Percentiles rank a stretch among this genome's conserved stretches.
phyloP scores from a whole-genome alignment of 1,140 invertebrate genomes.

The Brachionus calyciflorus region DNA sequence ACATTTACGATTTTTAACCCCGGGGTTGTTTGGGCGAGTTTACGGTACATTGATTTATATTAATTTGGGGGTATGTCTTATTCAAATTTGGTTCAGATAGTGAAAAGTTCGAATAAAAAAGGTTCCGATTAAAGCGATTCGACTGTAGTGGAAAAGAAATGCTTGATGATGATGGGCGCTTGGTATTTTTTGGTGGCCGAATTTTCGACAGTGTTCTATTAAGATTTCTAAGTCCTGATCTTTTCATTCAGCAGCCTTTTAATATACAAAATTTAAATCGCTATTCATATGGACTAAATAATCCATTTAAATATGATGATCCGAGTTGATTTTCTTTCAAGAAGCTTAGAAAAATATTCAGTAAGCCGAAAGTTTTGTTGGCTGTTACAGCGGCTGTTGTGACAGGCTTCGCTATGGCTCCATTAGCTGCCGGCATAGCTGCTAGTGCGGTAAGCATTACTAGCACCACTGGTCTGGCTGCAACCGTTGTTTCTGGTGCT shows the following conservation, averaged over 20 bases:
- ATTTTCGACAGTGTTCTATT: neutral
- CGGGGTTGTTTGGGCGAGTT: too few species aligned
- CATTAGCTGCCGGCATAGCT: neutral
- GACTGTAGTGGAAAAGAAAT: constrained; percentile 16
- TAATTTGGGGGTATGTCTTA: too few species aligned
- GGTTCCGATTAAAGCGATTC: too few species aligned
- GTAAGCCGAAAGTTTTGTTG: constrained; percentile 5
- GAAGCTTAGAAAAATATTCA: neutral
- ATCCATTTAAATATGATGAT: constrained; percentile 2
- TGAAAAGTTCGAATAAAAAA: too few species aligned
- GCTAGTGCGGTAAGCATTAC: neutral
- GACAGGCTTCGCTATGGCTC: neutral
- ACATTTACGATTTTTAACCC: too few species aligned
- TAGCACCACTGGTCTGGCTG: neutral
- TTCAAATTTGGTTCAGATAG: too few species aligned
- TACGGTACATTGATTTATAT: too few species aligned
- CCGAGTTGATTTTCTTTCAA: constrained; percentile 5
- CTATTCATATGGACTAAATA: neutral
- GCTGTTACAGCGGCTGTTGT: neutral
- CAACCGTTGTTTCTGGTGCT: neutral
- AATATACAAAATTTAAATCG: constrained; percentile 14
- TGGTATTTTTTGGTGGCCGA: neutral
- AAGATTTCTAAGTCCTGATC: neutral
- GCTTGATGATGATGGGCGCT: neutral
- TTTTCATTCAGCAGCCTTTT: constrained; percentile 8